Conservation (phyloP, 2,888 invertebrate species). For the Chrysomela aeneicollis region DNA sequence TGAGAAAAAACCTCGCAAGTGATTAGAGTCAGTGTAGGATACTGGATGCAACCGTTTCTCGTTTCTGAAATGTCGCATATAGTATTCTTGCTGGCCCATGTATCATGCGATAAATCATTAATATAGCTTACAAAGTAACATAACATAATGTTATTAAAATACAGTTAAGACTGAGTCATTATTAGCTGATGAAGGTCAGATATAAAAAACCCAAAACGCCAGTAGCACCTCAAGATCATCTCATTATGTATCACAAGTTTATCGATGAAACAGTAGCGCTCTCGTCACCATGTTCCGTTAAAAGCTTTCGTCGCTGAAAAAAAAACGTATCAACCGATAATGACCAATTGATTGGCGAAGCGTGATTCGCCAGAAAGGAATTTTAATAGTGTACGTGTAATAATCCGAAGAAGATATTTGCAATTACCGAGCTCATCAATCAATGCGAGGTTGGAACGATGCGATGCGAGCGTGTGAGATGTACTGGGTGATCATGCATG, state of each 20-base stretch:
- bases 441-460: conserved; percentile 22
- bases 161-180: conserved; percentile 1
- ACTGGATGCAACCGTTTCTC: too few relatives aligned
- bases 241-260: not conserved
- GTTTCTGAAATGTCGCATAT: too few relatives aligned
- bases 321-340: conserved; percentile 7
- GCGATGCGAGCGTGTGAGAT: conserved; percentile 5
- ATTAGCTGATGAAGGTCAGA: not conserved
- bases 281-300: not conserved
- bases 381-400: conserved; percentile 39
- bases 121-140: not conserved
- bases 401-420: conserved; percentile 39
- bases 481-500: conserved; percentile 5
- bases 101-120: not conserved
- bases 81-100: too few relatives aligned
- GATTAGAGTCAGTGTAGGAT: too few relatives aligned
- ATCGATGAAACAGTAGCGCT: not conserved
- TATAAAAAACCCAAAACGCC: not conserved
- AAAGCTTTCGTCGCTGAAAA: not conserved
- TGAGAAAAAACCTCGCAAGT: too few relatives aligned
- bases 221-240: not conserved
- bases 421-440: conserved; percentile 40
- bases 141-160: not conserved
- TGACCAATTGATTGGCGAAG: conserved; percentile 14
- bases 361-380: conserved; percentile 27